Base-by-base conservation (phyloP, 2,888 invertebrate genomes). In the Lumbricus terrestris region DNA sequence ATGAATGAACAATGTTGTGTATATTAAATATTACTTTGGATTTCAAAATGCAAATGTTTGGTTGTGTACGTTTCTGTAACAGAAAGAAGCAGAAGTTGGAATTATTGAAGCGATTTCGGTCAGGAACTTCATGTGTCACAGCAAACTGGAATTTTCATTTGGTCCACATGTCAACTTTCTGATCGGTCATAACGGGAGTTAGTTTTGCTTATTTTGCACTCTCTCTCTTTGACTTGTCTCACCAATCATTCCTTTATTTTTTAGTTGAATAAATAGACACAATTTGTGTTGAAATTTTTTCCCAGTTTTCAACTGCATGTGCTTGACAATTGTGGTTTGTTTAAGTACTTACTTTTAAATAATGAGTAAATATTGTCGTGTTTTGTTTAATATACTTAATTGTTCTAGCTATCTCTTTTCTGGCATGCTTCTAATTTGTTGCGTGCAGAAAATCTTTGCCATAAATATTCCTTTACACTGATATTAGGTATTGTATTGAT, bases 121-220 rank as follows among this genome's bases (percentile, higher is more conserved):
- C 88, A 96, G 96, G 90, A 98, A 99, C 95, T 99, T 99, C 94
- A 98, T 99, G 97, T 99, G 98, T 93, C 99, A 99, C 94, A 96
- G 96, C 82, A 4, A 96, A 15, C 92, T 94, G 29, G 93, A 93
- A 54, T 92, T 94, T 37, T 91, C 91, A n/a, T 92, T 95, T 42
- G 94, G 94, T 35, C 93, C 96, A 83, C 97, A 97, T 93, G 96
- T 98, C 0, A 98, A 97, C 95, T 97, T 98, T 94, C 96, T 99
- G 88, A 94, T 95, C 89, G 96, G 96, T 16, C 93, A 94, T 42
- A 96, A 96, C 94, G 96, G 96, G 94, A 96, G 96, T 96, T 93
- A 94, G 95, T 94, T 89, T 90, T 89, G 35, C 33, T 34, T 47
- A 5, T 40, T 40, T 82, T 34, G 5, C 90, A 34, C 90, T 34